Percentiles rank a stretch among this genome's conserved stretches.
Evolutionary conservation across 2,888 invertebrate species (phyloP).

Genomic region (Limnephilus rhombicus): DNA sequence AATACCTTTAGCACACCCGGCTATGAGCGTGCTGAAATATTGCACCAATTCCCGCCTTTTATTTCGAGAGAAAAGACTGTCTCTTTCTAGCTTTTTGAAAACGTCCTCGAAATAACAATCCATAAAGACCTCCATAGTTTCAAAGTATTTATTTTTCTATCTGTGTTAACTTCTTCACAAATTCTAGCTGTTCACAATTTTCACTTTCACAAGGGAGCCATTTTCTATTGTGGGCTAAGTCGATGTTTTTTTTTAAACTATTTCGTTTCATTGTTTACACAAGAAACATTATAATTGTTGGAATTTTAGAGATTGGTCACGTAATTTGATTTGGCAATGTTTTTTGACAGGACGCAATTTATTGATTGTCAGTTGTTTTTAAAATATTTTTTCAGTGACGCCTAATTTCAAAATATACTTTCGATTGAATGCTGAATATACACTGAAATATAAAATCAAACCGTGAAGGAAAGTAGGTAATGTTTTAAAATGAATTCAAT

Average conservation of each 20-base stretch:
- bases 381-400: neutral
- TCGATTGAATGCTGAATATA: neutral
- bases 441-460: neutral
- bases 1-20: constrained; percentile 82
- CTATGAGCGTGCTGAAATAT: constrained; percentile 87
- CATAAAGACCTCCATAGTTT: constrained; percentile 85
- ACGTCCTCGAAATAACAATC: constrained; percentile 88
- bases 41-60: constrained; percentile 85
- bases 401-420: neutral
- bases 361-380: neutral
- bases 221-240: neutral
- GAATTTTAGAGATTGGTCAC: neutral
- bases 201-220: neutral
- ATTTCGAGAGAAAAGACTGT: constrained; percentile 84
- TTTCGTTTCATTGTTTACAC: neutral
- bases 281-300: neutral
- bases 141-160: neutral
- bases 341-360: neutral
- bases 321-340: too few relatives aligned
- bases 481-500: neutral
- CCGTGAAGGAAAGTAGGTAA: neutral
- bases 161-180: neutral
- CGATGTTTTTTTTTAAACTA: neutral
- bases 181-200: neutral
- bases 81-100: constrained; percentile 84